These are phyloP conservation scores for Sycobia sp. DNA, from an alignment of 1,140 invertebrate species.

Conservation along the genomic window DNA sequence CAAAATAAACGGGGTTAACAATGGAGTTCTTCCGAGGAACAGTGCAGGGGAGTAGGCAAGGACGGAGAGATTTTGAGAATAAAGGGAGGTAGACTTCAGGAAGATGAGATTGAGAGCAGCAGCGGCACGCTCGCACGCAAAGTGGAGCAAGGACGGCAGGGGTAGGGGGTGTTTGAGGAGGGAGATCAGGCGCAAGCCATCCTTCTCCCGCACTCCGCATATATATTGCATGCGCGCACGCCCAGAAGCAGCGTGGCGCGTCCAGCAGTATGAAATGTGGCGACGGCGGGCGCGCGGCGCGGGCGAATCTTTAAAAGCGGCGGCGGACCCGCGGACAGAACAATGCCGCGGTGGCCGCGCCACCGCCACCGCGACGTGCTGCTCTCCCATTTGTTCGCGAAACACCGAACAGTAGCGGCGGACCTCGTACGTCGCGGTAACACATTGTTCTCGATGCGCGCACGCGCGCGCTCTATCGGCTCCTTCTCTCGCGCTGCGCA, in stretches of 20 bases:
- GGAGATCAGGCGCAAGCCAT: too few relatives aligned
- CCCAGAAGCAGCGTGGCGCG: background rate
- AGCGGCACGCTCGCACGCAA: background rate
- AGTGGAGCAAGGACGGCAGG: background rate
- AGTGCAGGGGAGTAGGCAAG: constrained; percentile 32
- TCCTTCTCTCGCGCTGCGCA: background rate
- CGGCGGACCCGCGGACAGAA: constrained; percentile 42
- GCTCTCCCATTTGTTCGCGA: constrained; percentile 59
- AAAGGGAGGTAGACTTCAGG: constrained; percentile 11
- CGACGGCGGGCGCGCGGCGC: background rate
- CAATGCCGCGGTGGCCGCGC: constrained; percentile 45
- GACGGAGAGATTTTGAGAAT: background rate
- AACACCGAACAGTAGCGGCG: constrained; percentile 53
- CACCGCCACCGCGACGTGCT: constrained; percentile 47
- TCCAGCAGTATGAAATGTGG: constrained; percentile 49
- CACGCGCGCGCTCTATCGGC: background rate
- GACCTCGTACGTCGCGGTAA: constrained; percentile 43
- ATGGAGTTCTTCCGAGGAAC: constrained; percentile 54
- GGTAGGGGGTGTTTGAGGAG: too few relatives aligned
- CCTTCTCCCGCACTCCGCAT: too few relatives aligned
- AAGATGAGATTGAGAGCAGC: constrained; percentile 13
- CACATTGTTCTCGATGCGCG: constrained; percentile 37
- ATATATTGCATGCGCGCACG: too few relatives aligned
- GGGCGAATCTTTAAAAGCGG: constrained; percentile 40
- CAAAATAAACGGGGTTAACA: constrained; percentile 50